Evolutionary conservation across 1,140 invertebrate species (phyloP).

Genomic region (Sinonovacula constricta): DNA sequence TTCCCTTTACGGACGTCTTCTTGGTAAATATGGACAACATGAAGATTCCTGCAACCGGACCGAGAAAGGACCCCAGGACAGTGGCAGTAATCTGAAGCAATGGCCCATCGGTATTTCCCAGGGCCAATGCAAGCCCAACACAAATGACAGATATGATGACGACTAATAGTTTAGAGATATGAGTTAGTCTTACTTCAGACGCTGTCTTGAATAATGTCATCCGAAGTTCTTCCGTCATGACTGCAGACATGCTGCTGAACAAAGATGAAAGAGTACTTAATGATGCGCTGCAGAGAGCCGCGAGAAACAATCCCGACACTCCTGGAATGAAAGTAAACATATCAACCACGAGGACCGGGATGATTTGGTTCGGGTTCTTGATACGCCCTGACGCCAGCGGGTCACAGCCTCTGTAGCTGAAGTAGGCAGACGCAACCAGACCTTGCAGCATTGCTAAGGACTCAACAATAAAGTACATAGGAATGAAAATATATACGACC

Average conservation of each 20-base stretch:
- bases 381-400: conserved; percentile 32
- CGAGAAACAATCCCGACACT: conserved; percentile 20
- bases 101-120: conserved; percentile 1
- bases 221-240: conserved; percentile 10
- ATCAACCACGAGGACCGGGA: conserved; percentile 10
- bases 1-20: not conserved
- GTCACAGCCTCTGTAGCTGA: conserved; percentile 30
- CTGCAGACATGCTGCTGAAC: conserved; percentile 16
- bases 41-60: too few species aligned
- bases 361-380: conserved; percentile 36
- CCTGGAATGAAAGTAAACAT: conserved; percentile 28
- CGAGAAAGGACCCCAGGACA: conserved; percentile 12
- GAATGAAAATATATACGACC: conserved; percentile 4
- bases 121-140: not conserved
- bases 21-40: conserved; percentile 29
- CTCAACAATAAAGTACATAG: conserved; percentile 5
- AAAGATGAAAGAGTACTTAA: conserved; percentile 32
- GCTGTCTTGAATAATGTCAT: not conserved
- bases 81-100: conserved; percentile 8
- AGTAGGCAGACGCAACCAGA: conserved; percentile 29
- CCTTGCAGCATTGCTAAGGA: too few species aligned
- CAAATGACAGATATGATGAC: not conserved
- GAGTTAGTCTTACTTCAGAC: not conserved
- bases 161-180: conserved; percentile 17
- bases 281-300: too few species aligned